phyloP scores from a whole-genome alignment of 2,797 vertebrate genomes.

The Menidia menidia region DNA sequence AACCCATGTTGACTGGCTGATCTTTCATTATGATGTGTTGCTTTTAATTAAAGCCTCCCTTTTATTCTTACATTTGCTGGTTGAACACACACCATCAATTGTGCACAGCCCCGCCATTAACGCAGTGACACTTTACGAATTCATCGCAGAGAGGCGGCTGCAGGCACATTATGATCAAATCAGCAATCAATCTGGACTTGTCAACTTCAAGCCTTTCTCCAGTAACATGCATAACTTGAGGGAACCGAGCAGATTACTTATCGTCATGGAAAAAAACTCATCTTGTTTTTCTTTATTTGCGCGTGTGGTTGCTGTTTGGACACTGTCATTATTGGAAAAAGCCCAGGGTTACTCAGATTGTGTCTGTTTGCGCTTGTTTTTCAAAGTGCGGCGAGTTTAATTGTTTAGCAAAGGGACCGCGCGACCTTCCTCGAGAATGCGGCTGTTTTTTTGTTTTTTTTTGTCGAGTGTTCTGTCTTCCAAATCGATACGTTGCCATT shows the following conservation, averaged over 20 bases:
- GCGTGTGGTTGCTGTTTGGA: constrained; percentile 39
- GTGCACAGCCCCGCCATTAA: not conserved
- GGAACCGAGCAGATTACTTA: constrained; percentile 44
- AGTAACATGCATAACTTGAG: constrained; percentile 46
- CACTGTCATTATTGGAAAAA: constrained; percentile 55
- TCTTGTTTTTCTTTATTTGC: constrained; percentile 29
- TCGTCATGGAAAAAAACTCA: constrained; percentile 36
- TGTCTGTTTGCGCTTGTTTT: constrained; percentile 1
- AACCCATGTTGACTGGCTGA: constrained; percentile 14
- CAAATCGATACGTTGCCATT: constrained; percentile 69
- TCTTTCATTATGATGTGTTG: constrained; percentile 32
- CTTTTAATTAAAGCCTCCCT: constrained; percentile 36
- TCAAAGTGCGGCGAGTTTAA: constrained; percentile 4
- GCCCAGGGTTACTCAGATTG: constrained; percentile 22
- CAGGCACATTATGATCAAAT: constrained; percentile 53
- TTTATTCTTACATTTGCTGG: constrained; percentile 19
- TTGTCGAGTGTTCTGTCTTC: constrained; percentile 36
- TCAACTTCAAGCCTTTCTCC: constrained; percentile 41
- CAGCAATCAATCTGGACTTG: constrained; percentile 49
- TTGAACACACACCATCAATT: constrained; percentile 18
- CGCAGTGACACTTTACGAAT: constrained; percentile 21
- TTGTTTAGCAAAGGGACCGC: constrained; percentile 1
- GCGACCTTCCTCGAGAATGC: constrained; percentile 59
- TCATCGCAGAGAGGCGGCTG: constrained; percentile 38
- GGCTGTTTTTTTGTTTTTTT: constrained; percentile 22